phyloP scores from a whole-genome alignment of 1,140 invertebrate species.

The Drosophila fuyamai region DNA sequence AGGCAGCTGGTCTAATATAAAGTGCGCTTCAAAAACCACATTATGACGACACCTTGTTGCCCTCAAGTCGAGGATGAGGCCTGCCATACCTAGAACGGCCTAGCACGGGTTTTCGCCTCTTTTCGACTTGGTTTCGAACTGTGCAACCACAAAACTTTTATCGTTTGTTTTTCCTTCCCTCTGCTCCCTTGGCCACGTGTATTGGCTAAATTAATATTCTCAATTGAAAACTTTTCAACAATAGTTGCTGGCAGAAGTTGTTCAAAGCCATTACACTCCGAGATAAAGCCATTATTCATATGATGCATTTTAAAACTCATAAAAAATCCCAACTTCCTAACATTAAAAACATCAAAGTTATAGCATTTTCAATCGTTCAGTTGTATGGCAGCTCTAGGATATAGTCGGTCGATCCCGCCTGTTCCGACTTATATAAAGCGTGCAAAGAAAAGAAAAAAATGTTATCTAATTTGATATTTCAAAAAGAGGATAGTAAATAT shows the following conservation, averaged over 20 bases:
- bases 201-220: slow-evolving; percentile 84
- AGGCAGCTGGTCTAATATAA: slow-evolving; percentile 66
- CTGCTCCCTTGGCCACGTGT: slow-evolving; percentile 67
- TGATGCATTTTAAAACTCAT: too few species aligned
- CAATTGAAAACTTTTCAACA: slow-evolving; percentile 81
- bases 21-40: slow-evolving; percentile 76
- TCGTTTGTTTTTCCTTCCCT: slow-evolving; percentile 66
- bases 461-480: too few species aligned
- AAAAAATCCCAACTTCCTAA: too few species aligned
- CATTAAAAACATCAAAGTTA: too few species aligned
- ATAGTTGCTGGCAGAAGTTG: slow-evolving; percentile 69
- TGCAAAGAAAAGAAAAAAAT: too few species aligned
- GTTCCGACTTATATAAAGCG: too few species aligned
- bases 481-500: too few species aligned
- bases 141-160: slow-evolving; percentile 77
- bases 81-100: slow-evolving; percentile 14
- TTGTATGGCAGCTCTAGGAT: too few species aligned
- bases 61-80: slow-evolving; percentile 35
- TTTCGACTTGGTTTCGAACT: slow-evolving; percentile 51
- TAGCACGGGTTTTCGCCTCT: background rate
- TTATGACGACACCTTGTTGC: slow-evolving; percentile 73
- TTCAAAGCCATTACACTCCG: slow-evolving; percentile 70
- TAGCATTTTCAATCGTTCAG: background rate
- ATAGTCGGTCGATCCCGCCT: too few species aligned
- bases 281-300: too few species aligned